Percentiles rank a stretch among this genome's conserved stretches.
Evolutionary conservation across 2,113 vertebrate genomes (phyloP).

Genomic region (Anhinga anhinga): DNA sequence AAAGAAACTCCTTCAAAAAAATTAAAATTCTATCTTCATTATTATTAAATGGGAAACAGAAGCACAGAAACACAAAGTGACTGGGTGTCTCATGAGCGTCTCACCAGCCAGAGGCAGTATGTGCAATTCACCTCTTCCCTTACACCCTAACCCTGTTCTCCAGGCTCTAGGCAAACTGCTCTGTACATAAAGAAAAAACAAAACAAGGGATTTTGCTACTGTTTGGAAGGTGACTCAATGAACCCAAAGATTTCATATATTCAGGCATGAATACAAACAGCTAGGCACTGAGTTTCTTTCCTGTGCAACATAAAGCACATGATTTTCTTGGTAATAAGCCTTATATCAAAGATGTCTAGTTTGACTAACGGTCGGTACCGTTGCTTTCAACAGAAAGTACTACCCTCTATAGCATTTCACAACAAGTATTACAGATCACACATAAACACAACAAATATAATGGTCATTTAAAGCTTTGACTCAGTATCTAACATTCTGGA

Average conservation of each 20-base stretch:
- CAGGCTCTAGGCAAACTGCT: neutral
- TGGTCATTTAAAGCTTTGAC: neutral
- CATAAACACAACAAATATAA: neutral
- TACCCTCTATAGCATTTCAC: neutral
- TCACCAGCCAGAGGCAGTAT: neutral
- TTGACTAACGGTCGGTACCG: neutral
- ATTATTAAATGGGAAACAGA: neutral
- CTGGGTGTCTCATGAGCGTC: neutral
- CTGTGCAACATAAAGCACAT: neutral
- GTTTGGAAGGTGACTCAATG: neutral
- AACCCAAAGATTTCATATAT: neutral
- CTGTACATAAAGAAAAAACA: neutral
- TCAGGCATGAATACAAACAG: neutral
- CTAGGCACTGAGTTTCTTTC: neutral
- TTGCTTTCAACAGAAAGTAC: neutral
- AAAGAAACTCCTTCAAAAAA: neutral
- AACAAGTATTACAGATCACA: neutral
- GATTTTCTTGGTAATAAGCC: neutral
- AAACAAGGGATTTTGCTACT: neutral
- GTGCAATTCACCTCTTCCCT: neutral
- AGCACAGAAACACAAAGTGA: neutral
- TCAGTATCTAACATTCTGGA: neutral
- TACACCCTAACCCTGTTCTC: neutral
- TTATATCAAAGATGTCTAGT: neutral
- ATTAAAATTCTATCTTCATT: neutral